Evolutionary conservation across 2,888 invertebrate genomes (phyloP), one percentile per base, ranked within the genome.

Genomic region (Macrosoma leucophasiata): DNA sequence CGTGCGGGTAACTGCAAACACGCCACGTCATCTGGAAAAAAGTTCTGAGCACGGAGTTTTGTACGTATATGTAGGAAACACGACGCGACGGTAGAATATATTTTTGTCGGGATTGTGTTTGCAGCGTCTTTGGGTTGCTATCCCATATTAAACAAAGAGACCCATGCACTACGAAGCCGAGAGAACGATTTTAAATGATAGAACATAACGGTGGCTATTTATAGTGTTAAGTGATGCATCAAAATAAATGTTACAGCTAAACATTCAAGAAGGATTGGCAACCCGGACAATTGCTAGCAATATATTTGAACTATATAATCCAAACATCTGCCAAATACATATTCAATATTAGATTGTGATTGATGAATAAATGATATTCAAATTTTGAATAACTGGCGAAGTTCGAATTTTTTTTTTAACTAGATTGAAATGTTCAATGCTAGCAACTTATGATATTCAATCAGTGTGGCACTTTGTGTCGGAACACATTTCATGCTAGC

Each of bases 1-100:
- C 73, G 61, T n/a, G n/a, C 67, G 54, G 51, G 55, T 36, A 60
- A 67, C 78, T 77, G 81, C 81, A 78, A 81, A 79, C 78, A 82
- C 74, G 58, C 35, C 24, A n/a, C 18, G 19, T 20, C 20, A 11
- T 10, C 7, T 25, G n/a, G n/a, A n/a, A n/a, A n/a, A n/a, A n/a
- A n/a, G n/a, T n/a, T n/a, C n/a, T n/a, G n/a, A n/a, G n/a, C n/a
- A n/a, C n/a, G n/a, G n/a, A n/a, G n/a, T n/a, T n/a, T n/a, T n/a
- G n/a, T n/a, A n/a, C n/a, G n/a, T n/a, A n/a, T n/a, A n/a, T n/a
- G n/a, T n/a, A 22, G 33, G n/a, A 32, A 21, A 12, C 17, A 12
- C 18, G 12, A 17, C 20, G 26, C 28, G 19, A 8, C 11, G 13
- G 28, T 28, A 13, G 10, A 9, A 2, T 8, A 30, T 34, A 8